phyloP scores from a whole-genome alignment of 2,888 invertebrate species.

The Calameuta idolon region DNA sequence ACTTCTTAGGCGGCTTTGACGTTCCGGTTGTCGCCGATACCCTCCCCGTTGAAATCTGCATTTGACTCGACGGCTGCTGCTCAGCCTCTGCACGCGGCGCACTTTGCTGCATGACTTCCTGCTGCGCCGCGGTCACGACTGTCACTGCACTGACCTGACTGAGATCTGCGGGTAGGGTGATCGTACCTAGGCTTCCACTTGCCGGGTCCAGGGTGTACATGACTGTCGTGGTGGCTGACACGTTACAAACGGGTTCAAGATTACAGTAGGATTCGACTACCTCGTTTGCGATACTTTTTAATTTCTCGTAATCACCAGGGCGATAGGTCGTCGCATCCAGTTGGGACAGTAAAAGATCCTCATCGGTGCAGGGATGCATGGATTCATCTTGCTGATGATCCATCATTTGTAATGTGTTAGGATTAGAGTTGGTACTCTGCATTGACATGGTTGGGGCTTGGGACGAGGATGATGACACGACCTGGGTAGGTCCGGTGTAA shows the following conservation, averaged over 20 bases:
- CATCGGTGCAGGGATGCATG: conserved; percentile 74
- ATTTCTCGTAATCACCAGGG: conserved; percentile 86
- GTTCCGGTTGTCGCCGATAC: conserved; percentile 72
- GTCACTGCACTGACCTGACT: conserved; percentile 63
- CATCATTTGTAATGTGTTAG: conserved; percentile 44
- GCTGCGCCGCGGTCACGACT: conserved; percentile 60
- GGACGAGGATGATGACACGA: conserved; percentile 42
- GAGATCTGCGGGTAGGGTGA: conserved; percentile 61
- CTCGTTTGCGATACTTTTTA: conserved; percentile 86
- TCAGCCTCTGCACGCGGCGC: conserved; percentile 59
- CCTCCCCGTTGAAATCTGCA: conserved; percentile 68
- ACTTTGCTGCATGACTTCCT: conserved; percentile 45
- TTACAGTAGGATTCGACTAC: conserved; percentile 82
- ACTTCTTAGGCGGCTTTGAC: conserved; percentile 76
- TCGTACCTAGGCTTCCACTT: conserved; percentile 62
- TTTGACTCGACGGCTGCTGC: conserved; percentile 69
- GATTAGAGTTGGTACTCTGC: conserved; percentile 42
- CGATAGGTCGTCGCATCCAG: conserved; percentile 71
- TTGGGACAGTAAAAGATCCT: conserved; percentile 78
- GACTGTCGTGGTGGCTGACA: conserved; percentile 60
- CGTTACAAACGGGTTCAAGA: conserved; percentile 71
- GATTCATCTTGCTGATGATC: conserved; percentile 69
- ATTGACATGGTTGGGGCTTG: conserved; percentile 63
- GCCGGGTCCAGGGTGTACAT: conserved; percentile 64
- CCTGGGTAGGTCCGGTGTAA: conserved; percentile 51